These are phyloP conservation scores for Lysandra bellargus DNA, from an alignment of 2,888 invertebrate genomes.

Conservation along the genomic window DNA sequence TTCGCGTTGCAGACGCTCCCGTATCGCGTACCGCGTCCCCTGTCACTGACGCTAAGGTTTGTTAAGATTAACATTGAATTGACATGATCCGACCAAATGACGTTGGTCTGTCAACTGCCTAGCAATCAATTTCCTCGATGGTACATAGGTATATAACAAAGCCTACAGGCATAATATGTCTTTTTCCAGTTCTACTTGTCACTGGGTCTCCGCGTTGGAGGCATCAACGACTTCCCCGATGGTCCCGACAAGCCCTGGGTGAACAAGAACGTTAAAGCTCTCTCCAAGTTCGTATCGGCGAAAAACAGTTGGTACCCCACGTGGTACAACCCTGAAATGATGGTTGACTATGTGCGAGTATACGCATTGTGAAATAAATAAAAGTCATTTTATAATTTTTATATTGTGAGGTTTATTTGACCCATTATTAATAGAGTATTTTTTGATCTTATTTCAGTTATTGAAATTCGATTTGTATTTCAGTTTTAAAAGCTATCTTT, in stretches of 20 bases:
- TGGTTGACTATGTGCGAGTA: slow-evolving; percentile 82
- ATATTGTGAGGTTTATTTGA: background rate
- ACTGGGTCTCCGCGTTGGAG: slow-evolving; percentile 90
- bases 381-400: background rate
- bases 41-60: too few species aligned
- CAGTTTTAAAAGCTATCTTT: too few species aligned
- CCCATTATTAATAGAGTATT: too few species aligned
- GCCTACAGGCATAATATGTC: background rate
- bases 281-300: slow-evolving; percentile 83
- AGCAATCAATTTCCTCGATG: too few species aligned
- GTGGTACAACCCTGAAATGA: slow-evolving; percentile 82
- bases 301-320: slow-evolving; percentile 80
- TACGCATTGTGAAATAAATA: slow-evolving; percentile 67
- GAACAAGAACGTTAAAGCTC: slow-evolving; percentile 83
- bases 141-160: too few species aligned
- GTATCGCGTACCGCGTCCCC: too few species aligned
- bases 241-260: slow-evolving; percentile 86
- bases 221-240: slow-evolving; percentile 86
- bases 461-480: too few species aligned
- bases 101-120: too few species aligned
- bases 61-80: too few species aligned
- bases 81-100: too few species aligned
- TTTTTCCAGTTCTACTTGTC: slow-evolving; percentile 84
- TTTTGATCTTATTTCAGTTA: too few species aligned
- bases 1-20: too few species aligned